Base-by-base conservation (phyloP, 1,140 invertebrate species). In the Drosophila pachea region DNA sequence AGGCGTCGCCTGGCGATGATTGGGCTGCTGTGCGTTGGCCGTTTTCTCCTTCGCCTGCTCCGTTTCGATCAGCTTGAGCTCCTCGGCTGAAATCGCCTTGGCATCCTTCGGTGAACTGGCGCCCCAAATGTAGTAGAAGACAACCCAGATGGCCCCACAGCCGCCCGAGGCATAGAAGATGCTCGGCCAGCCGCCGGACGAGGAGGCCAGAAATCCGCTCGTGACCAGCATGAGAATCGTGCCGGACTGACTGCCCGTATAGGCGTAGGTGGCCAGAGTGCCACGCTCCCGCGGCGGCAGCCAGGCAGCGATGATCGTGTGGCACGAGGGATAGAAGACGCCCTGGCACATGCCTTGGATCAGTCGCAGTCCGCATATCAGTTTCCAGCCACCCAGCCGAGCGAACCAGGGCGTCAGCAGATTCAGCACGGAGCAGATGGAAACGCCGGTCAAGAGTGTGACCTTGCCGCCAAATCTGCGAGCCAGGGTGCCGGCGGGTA, bases 301-400 rank as follows among this genome's bases (percentile, higher is more conserved):
- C 96, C 96, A 98, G 76, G 94, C 94, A 0, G 95, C 93, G 59
- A 97, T 90, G 1, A 97, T 89, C 0, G 93, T 93, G 78, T 97
- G 95, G 4, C 94, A 91, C 32, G 92, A 92, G 0, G 96, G 96
- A 76, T 94, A 94, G 22, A 95, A 91, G 2, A 95, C 92, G 9
- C 96, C 96, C 90, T 97, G 93, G 33, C 90, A 91, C 2, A 97
- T 83, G 0, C 96, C 96, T 83, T 95, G 93, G 0, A 95, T 68
- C 0, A 96, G 91, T 36, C 96, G 91, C 8, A 92, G 87, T 73
- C 89, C 83, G 82, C 72, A 73, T 9, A 50, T 88, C 45, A 91
- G 89, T 78, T 92, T 78, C 92, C 92, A 94, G 5, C 91, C 92
- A 5, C 92, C 91, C 7, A 59, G 22, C 7, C 43, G 12, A 5